Conservation (phyloP, 2,113 vertebrate genomes). For the Sus scrofa region DNA sequence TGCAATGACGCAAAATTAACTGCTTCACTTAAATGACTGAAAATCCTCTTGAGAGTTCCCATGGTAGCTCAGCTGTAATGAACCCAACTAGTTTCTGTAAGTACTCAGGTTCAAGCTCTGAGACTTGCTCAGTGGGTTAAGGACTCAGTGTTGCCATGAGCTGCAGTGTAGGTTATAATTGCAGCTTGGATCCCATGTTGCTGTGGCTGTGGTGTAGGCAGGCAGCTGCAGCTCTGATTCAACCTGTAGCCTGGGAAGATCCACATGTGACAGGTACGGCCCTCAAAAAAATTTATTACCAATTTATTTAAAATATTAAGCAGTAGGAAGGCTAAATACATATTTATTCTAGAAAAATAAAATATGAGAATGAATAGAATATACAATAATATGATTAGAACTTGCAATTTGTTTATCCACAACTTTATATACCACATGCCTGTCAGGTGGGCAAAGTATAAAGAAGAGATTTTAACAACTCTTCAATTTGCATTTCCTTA, state of each 20-base stretch:
- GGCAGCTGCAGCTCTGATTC: no score
- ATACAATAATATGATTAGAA: neutral
- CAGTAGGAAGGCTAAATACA: neutral
- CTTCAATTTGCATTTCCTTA: neutral
- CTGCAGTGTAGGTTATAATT: no score
- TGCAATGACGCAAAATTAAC: neutral
- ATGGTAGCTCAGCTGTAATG: no score
- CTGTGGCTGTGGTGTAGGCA: no score
- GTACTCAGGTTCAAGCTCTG: no score
- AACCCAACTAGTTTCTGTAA: no score
- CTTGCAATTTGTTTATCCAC: conserved; percentile 5
- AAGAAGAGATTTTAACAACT: neutral
- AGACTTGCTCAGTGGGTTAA: no score
- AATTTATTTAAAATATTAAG: neutral
- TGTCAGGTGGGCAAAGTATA: neutral
- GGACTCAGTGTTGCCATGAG: no score
- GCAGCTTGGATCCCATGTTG: no score
- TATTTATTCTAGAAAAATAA: neutral
- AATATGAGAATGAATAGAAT: neutral
- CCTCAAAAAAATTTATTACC: neutral
- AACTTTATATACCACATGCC: neutral
- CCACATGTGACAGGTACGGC: no score
- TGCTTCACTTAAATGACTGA: neutral
- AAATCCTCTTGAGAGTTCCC: neutral
- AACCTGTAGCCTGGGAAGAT: no score